Evolutionary conservation across 2,888 invertebrate genomes (phyloP).

Genomic region (Brenthis hecate): DNA sequence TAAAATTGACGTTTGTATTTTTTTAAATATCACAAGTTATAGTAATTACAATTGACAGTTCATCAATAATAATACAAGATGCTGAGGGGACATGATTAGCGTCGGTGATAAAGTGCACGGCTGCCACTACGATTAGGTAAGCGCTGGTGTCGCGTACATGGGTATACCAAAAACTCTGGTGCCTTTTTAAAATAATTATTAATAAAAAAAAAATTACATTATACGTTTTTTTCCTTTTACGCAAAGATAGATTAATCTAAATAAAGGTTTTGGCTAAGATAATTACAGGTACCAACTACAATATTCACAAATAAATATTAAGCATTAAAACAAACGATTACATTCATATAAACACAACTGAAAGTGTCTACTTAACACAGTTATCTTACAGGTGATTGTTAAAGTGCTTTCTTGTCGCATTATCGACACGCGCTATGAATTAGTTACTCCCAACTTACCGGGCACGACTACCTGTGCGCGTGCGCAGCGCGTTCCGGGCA

Average conservation of each 20-base stretch:
- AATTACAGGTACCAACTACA: too few relatives aligned
- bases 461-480: conserved; percentile 52
- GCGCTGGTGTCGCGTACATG: conserved; percentile 43
- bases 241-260: too few relatives aligned
- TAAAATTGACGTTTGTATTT: conserved; percentile 22
- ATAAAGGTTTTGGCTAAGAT: too few relatives aligned
- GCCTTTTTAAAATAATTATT: too few relatives aligned
- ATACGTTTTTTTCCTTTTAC: too few relatives aligned
- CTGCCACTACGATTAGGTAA: conserved; percentile 65
- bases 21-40: conserved; percentile 26
- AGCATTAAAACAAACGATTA: neutral
- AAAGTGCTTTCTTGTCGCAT: conserved; percentile 20
- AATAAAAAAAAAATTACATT: too few relatives aligned
- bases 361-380: neutral
- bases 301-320: too few relatives aligned
- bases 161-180: neutral
- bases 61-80: conserved; percentile 55
- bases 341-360: neutral
- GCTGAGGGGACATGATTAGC: conserved; percentile 58
- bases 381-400: conserved; percentile 18
- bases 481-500: conserved; percentile 49
- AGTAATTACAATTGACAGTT: conserved; percentile 52
- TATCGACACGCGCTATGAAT: conserved; percentile 52
- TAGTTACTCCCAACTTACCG: conserved; percentile 35
- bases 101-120: conserved; percentile 78